Evolutionary conservation across 2,888 invertebrate genomes (phyloP).

Genomic region (Coelogynopora nodosa): DNA sequence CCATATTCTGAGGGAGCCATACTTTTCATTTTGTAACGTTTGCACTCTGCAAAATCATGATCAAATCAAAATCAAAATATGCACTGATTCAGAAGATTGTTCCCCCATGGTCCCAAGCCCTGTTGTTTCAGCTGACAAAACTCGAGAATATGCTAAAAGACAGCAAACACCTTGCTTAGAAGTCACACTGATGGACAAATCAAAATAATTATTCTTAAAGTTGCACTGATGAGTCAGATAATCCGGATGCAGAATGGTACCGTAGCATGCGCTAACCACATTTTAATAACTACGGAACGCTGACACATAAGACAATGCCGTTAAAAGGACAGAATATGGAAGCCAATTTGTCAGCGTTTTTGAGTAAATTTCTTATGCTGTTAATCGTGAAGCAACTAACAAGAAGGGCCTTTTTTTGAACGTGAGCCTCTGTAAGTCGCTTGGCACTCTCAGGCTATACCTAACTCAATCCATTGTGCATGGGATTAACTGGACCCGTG

Average conservation of each 20-base stretch:
- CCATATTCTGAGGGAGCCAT: neutral
- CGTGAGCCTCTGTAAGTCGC: neutral
- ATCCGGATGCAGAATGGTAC: neutral
- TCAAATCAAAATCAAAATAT: neutral
- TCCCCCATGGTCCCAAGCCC: neutral
- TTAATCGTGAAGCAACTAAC: neutral
- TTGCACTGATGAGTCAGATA: neutral
- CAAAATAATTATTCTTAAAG: neutral
- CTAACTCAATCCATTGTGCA: neutral
- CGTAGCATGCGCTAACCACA: neutral
- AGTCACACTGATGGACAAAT: slow-evolving; percentile 3
- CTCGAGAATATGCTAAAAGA: neutral
- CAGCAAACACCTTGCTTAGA: neutral
- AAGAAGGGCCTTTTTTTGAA: neutral
- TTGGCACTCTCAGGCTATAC: neutral
- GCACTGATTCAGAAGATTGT: neutral
- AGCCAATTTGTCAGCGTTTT: neutral
- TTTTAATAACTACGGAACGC: neutral
- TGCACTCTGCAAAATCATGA: neutral
- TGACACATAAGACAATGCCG: neutral
- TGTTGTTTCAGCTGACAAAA: neutral
- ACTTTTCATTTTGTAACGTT: neutral
- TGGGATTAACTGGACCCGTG: neutral
- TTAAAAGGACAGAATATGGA: neutral
- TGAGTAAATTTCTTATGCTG: neutral